Evolutionary conservation across 2,797 vertebrate species (phyloP), one percentile per base, ranked within the genome.

Genomic region (Liasis olivaceus): DNA sequence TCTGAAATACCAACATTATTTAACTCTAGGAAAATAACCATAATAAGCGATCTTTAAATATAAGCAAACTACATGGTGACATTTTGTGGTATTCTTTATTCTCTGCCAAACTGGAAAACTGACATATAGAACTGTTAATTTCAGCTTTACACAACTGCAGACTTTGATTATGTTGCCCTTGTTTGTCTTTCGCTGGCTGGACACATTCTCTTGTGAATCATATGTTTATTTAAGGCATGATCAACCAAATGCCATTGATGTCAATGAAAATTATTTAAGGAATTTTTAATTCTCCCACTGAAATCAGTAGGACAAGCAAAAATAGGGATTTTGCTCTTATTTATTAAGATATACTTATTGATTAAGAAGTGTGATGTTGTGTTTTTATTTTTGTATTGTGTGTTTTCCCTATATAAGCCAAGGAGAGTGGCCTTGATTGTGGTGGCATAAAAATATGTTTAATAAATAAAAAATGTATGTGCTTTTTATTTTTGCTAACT

Each of bases 11-110:
- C 89, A 90, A 13, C 58, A 94, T 89, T 91, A 31, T 77, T 94
- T 92, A 93, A 93, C 94, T 91, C 94, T 94, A 94, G 90, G 94
- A 93, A 93, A 95, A 31, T 90, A 93, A 93, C 0, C n/a, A 56
- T 66, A 92, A 96, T 47, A 91, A 95, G 72, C 90, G 93, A 95
- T 86, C 11, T 95, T 94, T 93, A 92, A 94, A 96, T 94, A 94
- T 88, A 95, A 95, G 93, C 91, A 95, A 94, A 47, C 1, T 2
- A 87, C 95, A 91, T 72, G 94, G 59, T n/a, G 54, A 63, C 92
- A 90, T 96, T 91, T 96, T 87, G 89, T 88, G 93, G 60, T 91
- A 89, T 93, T 89, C 87, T 91, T 0, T 22, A 85, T 31, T 89
- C 81, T 2, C 0, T 0, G 1, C 72, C 91, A 91, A 91, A 90